Evolutionary conservation across 1,140 invertebrate genomes (phyloP).

Genomic region (Macrobrachium nipponense): DNA sequence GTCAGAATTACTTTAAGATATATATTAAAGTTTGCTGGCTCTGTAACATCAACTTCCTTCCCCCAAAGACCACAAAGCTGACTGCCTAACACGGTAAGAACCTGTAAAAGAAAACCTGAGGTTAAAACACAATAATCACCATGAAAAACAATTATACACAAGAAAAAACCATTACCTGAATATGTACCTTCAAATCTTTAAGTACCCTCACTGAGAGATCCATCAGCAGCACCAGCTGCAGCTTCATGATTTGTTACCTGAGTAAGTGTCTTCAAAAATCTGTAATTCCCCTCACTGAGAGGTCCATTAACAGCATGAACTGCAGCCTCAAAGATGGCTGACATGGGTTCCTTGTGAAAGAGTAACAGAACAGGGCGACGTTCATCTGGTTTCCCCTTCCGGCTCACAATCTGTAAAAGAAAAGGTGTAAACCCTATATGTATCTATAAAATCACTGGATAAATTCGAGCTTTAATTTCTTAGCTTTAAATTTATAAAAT

Average conservation of each 20-base stretch:
- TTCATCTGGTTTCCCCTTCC: conserved; percentile 80
- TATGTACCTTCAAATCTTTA: too few relatives aligned
- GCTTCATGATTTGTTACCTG: conserved; percentile 71
- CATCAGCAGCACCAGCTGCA: not conserved
- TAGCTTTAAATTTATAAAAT: not conserved
- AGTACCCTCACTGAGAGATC: not conserved
- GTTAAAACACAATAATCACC: too few relatives aligned
- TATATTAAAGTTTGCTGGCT: conserved; percentile 79
- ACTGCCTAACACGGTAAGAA: conserved; percentile 80
- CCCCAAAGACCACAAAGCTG: conserved; percentile 84
- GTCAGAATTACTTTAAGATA: conserved; percentile 84
- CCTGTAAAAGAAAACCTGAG: not conserved
- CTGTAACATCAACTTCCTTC: conserved; percentile 75
- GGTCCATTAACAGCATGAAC: conserved; percentile 71
- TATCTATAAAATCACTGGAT: conserved; percentile 20
- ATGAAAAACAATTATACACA: too few relatives aligned
- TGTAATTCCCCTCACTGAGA: conserved; percentile 80
- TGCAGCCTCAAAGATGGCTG: conserved; percentile 81
- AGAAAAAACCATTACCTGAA: too few relatives aligned
- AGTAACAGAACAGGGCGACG: conserved; percentile 86
- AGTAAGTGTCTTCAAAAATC: conserved; percentile 86
- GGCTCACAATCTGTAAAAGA: conserved; percentile 71
- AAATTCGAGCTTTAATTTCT: not conserved
- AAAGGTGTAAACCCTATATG: conserved; percentile 38
- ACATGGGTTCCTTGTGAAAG: conserved; percentile 83